Evolutionary conservation across 2,113 vertebrate genomes (phyloP), one percentile per base, ranked within the genome.

Genomic region (Ginglymostoma cirratum): DNA sequence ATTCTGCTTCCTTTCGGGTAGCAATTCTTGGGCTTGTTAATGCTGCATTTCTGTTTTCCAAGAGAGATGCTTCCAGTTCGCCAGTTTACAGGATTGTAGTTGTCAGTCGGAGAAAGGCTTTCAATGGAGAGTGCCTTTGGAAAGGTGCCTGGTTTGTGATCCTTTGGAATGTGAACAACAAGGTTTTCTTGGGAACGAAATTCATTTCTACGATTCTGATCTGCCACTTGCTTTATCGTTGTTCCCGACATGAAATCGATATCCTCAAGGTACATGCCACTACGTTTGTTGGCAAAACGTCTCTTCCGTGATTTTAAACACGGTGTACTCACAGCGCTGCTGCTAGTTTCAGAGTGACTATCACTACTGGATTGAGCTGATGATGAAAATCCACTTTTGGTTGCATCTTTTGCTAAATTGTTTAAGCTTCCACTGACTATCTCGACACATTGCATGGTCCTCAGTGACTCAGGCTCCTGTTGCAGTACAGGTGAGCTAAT

Each of bases 71-170:
- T 98, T 8, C 98, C 98, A 0, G 98, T 97, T 97, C 98, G 98
- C 98, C 99, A 99, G 97, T 97, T 98, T 10, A 98, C 98, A 76
- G 95, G 97, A 1, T 97, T 98, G 55, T 97, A 96, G 17, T 97
- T 97, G 93, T 98, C 98, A 30, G 97, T 97, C 7, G 98, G 98
- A 0, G 98, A 98, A 66, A 99, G 98, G 96, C 99, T 99, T 97
- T 99, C 99, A 0, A 99, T 99, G 34, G 99, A 99, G 34, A 99
- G 98, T 0, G 99, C 99, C 97, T 99, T 99, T 69, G 99, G 99
- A 97, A 99, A 99, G 5, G 99, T 99, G 27, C 99, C 99, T 0
- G 99, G 99, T 96, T 99, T 99, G 96, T 99, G 99, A 97, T 99
- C 99, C 97, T 99, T 99, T 95, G 99, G 99, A 96, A 99, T 97